Evolutionary conservation across 2,113 vertebrate species (phyloP).

Genomic region (Eretmodus cyanostictus): DNA sequence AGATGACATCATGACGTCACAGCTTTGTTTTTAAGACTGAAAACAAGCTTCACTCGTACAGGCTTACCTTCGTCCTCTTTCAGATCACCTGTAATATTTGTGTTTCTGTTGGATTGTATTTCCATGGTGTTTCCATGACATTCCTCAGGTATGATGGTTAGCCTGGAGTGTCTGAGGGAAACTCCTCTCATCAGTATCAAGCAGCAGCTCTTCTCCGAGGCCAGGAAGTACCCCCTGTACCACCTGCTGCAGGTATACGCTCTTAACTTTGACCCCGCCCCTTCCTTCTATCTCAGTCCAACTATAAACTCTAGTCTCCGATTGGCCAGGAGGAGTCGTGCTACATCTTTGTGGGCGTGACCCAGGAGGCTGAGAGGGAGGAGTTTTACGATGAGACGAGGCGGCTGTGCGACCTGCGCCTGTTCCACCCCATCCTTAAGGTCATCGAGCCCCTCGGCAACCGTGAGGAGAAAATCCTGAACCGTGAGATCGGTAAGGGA

Average conservation of each 20-base stretch:
- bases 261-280: not conserved
- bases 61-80: not conserved
- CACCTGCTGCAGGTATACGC: slow-evolving; percentile 69
- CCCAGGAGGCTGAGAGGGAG: slow-evolving; percentile 77
- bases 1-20: not conserved
- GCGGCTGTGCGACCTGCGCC: slow-evolving; percentile 72
- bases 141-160: slow-evolving; percentile 70
- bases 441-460: slow-evolving; percentile 77
- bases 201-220: slow-evolving; percentile 75
- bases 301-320: not conserved
- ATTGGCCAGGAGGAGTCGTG: slow-evolving; percentile 73
- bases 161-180: slow-evolving; percentile 74
- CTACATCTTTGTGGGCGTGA: slow-evolving; percentile 80
- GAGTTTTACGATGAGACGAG: slow-evolving; percentile 77
- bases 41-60: not conserved
- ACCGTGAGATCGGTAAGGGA: slow-evolving; percentile 72
- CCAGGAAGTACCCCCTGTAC: slow-evolving; percentile 73
- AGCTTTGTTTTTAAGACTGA: not conserved
- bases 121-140: accelerated
- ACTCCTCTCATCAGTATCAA: slow-evolving; percentile 74
- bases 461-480: slow-evolving; percentile 78
- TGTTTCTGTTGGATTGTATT: not conserved
- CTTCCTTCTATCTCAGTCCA: not conserved
- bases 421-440: slow-evolving; percentile 78
- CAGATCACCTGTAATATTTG: not conserved